These are phyloP conservation scores for Lycodopsis pacificus DNA, from an alignment of 2,797 vertebrate species.

Conservation along the genomic window DNA sequence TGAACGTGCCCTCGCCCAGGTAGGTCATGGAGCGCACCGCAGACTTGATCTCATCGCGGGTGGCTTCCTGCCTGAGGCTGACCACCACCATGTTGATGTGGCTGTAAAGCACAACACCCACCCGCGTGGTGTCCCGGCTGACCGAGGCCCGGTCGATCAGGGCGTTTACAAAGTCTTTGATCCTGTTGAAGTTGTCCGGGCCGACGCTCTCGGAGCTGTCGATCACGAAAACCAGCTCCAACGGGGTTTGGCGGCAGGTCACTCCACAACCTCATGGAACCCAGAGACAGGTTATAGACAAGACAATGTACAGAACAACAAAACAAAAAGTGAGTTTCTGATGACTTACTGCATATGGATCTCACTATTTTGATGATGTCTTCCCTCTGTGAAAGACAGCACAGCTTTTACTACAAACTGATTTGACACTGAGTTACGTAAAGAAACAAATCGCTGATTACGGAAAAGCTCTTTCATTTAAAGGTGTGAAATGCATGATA, in stretches of 20 bases:
- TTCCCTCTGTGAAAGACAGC: constrained; percentile 83
- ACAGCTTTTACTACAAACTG: neutral
- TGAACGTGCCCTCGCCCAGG: constrained; percentile 89
- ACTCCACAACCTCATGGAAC: constrained; percentile 69
- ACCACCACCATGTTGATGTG: constrained; percentile 84
- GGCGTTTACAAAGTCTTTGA: constrained; percentile 88
- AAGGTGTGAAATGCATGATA: constrained; percentile 28
- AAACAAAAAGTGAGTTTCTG: neutral
- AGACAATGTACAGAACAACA: neutral
- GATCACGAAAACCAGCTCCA: constrained; percentile 92
- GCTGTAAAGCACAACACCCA: constrained; percentile 91
- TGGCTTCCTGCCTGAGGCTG: constrained; percentile 76
- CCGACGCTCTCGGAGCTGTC: constrained; percentile 93
- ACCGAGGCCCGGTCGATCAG: constrained; percentile 83
- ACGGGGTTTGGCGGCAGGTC: constrained; percentile 74
- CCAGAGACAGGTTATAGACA: neutral
- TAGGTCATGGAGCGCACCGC: constrained; percentile 87
- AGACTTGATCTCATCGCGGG: constrained; percentile 81
- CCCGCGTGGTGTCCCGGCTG: constrained; percentile 68
- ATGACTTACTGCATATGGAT: constrained; percentile 90
- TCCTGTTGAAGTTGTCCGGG: constrained; percentile 86
- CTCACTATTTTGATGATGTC: constrained; percentile 89
- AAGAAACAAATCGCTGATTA: neutral
- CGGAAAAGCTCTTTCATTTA: neutral
- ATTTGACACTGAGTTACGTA: neutral